Evolutionary conservation across 1,140 invertebrate genomes (phyloP).

Genomic region (Hypsibius dujardini): DNA sequence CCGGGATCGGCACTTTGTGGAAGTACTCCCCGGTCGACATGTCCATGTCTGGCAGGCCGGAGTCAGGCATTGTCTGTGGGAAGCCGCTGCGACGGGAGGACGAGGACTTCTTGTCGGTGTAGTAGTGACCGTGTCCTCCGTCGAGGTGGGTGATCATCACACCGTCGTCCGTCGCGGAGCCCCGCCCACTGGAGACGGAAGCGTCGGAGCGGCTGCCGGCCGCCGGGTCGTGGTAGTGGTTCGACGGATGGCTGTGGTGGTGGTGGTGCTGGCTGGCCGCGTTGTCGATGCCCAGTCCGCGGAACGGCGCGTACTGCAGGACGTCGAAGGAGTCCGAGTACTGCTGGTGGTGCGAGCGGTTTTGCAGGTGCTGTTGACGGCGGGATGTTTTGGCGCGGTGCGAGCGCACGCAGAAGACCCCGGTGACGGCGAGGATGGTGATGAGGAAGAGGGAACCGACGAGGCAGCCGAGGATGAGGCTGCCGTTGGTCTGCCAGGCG

Average conservation of each 20-base stretch:
- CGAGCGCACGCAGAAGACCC: neutral
- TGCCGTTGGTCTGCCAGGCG: neutral
- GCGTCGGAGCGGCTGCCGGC: constrained; percentile 27
- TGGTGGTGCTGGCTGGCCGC: neutral
- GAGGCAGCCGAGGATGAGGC: neutral
- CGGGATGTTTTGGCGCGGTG: neutral
- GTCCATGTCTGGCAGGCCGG: constrained; percentile 53
- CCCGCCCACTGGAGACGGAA: constrained; percentile 67
- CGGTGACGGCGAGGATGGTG: neutral
- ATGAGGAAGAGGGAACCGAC: neutral
- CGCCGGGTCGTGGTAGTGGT: constrained; percentile 13
- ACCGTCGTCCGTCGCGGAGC: constrained; percentile 76
- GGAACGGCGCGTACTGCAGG: neutral
- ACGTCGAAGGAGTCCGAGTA: neutral
- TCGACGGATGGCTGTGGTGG: neutral
- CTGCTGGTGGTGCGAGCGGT: neutral
- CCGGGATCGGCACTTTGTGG: constrained; percentile 33
- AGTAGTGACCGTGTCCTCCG: constrained; percentile 43
- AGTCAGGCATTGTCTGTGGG: constrained; percentile 1
- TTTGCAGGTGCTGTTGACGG: neutral
- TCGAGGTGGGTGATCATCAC: constrained; percentile 28
- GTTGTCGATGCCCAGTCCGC: neutral
- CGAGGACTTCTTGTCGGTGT: constrained; percentile 51
- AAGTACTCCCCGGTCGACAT: constrained; percentile 68
- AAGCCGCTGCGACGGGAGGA: neutral